phyloP scores from a whole-genome alignment of 1,140 invertebrate genomes.

The Leucophenga varia region DNA sequence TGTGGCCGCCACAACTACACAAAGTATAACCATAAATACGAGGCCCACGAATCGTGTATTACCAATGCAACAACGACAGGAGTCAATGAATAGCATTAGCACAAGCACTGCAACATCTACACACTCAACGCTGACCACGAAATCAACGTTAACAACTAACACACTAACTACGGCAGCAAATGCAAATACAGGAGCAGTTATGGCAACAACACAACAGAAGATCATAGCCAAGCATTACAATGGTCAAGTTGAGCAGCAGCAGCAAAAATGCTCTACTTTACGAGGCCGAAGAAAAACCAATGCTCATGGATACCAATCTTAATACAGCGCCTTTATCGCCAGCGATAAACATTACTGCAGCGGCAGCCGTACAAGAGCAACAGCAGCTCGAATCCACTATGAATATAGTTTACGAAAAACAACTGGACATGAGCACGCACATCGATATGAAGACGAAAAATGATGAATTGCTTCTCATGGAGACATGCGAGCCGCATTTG shows the following conservation, averaged over 20 bases:
- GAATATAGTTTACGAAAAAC: conserved; percentile 29
- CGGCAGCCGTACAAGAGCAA: conserved; percentile 31
- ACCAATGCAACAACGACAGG: conserved; percentile 65
- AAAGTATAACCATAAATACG: conserved; percentile 39
- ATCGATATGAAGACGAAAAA: conserved; percentile 22
- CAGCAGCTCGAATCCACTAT: conserved; percentile 35
- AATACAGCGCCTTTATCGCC: too few species aligned
- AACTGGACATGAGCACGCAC: conserved; percentile 15
- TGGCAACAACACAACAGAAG: conserved; percentile 19
- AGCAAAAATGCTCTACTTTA: conserved; percentile 22
- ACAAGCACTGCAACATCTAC: conserved; percentile 37
- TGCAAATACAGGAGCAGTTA: conserved; percentile 5
- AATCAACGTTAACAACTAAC: conserved; percentile 12
- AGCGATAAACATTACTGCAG: too few species aligned
- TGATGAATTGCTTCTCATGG: conserved; percentile 29
- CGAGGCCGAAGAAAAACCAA: conserved; percentile 34
- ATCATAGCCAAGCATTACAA: conserved; percentile 15
- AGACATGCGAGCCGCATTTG: conserved; percentile 21
- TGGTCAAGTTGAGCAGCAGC: conserved; percentile 15
- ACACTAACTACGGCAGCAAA: conserved; percentile 21
- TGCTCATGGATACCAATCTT: conserved; percentile 46
- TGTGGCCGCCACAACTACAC: conserved; percentile 16
- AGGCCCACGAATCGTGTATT: conserved; percentile 74
- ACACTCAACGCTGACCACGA: too few species aligned
- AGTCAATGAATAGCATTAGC: conserved; percentile 25